Evolutionary conservation across 2,797 vertebrate genomes (phyloP), one percentile per base, ranked within the genome.

Genomic region (Mus caroli): DNA sequence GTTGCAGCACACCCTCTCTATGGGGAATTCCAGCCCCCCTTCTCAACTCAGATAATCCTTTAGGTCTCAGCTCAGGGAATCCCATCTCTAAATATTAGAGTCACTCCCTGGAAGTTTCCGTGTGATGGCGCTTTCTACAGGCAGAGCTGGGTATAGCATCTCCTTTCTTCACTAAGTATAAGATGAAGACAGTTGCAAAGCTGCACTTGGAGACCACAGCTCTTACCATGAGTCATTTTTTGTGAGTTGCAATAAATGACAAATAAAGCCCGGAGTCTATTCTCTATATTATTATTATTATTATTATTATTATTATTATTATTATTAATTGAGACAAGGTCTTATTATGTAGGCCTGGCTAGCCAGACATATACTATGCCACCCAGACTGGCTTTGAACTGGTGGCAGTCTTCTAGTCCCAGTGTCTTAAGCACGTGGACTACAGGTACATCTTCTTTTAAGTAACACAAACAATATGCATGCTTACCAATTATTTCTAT

Each of bases 401-500:
- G 12, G 3, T 37, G 20, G 4, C 64, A 52, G 1, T 26, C 22
- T 24, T 69, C 64, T 54, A 37, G 46, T 8, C 8, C 1, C 4
- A 26, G 6, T 26, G 13, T 87, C 34, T n/a, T 19, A 28, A 19
- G 34, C 11, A 17, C 20, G n/a, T 34, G 34, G 15, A n/a, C n/a
- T n/a, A n/a, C 7, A 69, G 67, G 6, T 4, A 0, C 52, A 14
- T 34, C 24, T 73, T 89, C 62, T 34, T 71, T 87, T 84, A 93
- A 46, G n/a, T 67, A 46, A 79, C 50, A 86, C 60, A 71, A 71
- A 17, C 13, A 46, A 10, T 52, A 4, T 24, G 0, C 50, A 34
- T 11, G 37, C 71, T 86, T 85, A n/a, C 31, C 40, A 78, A 82
- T 86, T 82, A 96, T 84, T 90, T 93, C 58, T 92, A 8, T 62